phyloP scores from a whole-genome alignment of 2,797 vertebrate genomes.

The Yasuhikotakia modesta region DNA sequence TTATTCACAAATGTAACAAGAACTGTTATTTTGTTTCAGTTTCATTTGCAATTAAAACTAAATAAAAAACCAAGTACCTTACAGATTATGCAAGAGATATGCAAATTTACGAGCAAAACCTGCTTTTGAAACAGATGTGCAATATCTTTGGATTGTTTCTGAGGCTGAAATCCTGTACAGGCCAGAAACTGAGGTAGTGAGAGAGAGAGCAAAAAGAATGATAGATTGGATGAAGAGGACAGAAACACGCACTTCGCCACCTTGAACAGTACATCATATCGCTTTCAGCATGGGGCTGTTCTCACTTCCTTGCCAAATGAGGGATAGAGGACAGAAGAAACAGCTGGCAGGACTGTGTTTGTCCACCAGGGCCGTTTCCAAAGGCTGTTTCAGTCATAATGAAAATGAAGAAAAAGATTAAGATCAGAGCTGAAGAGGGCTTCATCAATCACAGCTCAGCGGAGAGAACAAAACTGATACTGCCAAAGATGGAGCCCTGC shows the following conservation, averaged over 20 bases:
- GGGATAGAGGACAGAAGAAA: conserved; percentile 57
- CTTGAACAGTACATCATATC: conserved; percentile 67
- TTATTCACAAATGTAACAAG: no score
- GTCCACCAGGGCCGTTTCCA: conserved; percentile 66
- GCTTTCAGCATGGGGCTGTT: conserved; percentile 58
- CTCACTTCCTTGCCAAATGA: conserved; percentile 59
- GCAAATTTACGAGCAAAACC: background rate
- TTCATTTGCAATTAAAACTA: no score
- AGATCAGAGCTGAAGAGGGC: conserved; percentile 68
- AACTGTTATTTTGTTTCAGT: no score
- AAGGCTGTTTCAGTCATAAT: conserved; percentile 66
- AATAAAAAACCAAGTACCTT: no score
- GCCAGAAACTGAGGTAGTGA: conserved; percentile 14
- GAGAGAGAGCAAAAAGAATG: conserved; percentile 38
- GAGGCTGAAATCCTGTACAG: background rate
- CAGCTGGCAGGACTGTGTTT: conserved; percentile 71
- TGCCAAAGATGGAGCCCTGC: conserved; percentile 63
- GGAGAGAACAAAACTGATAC: conserved; percentile 60
- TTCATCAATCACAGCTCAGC: conserved; percentile 75
- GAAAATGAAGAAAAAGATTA: conserved; percentile 74
- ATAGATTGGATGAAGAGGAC: conserved; percentile 61
- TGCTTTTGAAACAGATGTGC: conserved; percentile 24
- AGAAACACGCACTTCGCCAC: conserved; percentile 56
- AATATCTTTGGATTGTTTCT: conserved; percentile 19
- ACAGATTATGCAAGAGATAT: background rate